Base-by-base conservation (phyloP, 2,797 vertebrate species). In the Hydrolagus colliei region DNA sequence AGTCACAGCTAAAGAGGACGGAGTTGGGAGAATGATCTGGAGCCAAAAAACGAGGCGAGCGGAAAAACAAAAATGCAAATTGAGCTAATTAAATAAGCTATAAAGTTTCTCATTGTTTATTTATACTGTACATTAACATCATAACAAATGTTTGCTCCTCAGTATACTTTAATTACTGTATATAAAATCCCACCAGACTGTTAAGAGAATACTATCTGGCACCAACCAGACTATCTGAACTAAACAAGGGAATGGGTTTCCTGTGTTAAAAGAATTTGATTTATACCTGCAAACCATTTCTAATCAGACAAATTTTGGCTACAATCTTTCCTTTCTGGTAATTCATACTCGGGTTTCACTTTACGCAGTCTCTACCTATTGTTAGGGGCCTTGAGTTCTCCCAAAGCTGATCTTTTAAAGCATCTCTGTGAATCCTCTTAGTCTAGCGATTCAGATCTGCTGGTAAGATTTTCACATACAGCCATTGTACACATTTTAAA, bases 91-190 rank as follows among this genome's bases (percentile, higher is more conserved):
- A 18, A 11, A 32, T 18, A 14, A 71, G 65, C 32, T n/a, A 65
- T 35, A 27, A 65, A 32, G 16, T 65, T 82, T 82, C 79, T 84
- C 79, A 84, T 84, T 35, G 68, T 12, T 84, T 84, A 84, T 84
- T 84, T 71, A 84, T 84, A 82, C 71, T 82, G 41, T 52, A 52
- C 41, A 52, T 67, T 10, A 71, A 67, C 67, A 84, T 68, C 65
- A 84, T 84, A 68, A 84, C 20, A 68, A 35, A 35, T 27, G 67
- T 84, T 84, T 68, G 79, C 20, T 71, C 71, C 65, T 71, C 65
- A 10, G 65, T 63, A 84, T 52, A 11, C 65, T 20, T 84, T 71
- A 27, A 77, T 71, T 84, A 71, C 65, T 41, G 67, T 41, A 84
- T 68, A 18, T 84, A 18, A 41, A 68, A 84, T 84, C 71, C 79